Evolutionary conservation across 2,797 vertebrate genomes (phyloP), one percentile per base, ranked within the genome.

Genomic region (Falco berigora): DNA sequence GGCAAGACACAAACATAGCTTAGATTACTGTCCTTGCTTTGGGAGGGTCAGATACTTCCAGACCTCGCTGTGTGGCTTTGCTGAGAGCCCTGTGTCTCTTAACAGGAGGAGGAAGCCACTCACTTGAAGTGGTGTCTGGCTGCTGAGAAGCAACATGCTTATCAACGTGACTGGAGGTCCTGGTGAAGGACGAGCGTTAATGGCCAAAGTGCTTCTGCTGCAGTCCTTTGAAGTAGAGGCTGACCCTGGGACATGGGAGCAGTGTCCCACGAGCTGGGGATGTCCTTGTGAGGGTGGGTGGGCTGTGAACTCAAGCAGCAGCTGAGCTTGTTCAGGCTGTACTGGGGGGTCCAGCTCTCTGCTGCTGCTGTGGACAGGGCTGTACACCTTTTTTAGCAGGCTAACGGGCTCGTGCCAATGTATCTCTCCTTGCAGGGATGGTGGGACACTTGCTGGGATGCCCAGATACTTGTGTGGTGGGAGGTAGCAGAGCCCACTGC

Each of bases 381-480:
- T 58, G 2, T 44, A 12, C 20, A 6, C 42, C 47, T 76, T 47
- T 58, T 30, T 63, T 25, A 44, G 19, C 30, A 44, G 62, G 30
- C 21, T 50, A 10, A 47, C 1, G 10, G 42, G 25, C 40, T 89
- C 6, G 8, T 83, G 46, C 50, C 3, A n/a, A 6, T 0, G 0
- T 2, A 2, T 16, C 5, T 38, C 17, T 68, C 38, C 47, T 86
- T 32, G 30, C 36, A 32, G n/a, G 40, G 55, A 2, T 4, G 4
- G 25, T 3, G 32, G 56, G 67, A 30, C 16, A 13, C 42, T 36
- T 0, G 0, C 9, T 4, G 38, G 69, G 44, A 36, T 79, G 59
- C 36, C 63, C 7, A 3, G 38, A 30, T 86, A 32, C 32, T 40
- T 6, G 15, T 34, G 55, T 66, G 34, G 21, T 69, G 58, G 32